Evolutionary conservation across 2,113 vertebrate species (phyloP).

Genomic region (Herpailurus yagouaroundi): DNA sequence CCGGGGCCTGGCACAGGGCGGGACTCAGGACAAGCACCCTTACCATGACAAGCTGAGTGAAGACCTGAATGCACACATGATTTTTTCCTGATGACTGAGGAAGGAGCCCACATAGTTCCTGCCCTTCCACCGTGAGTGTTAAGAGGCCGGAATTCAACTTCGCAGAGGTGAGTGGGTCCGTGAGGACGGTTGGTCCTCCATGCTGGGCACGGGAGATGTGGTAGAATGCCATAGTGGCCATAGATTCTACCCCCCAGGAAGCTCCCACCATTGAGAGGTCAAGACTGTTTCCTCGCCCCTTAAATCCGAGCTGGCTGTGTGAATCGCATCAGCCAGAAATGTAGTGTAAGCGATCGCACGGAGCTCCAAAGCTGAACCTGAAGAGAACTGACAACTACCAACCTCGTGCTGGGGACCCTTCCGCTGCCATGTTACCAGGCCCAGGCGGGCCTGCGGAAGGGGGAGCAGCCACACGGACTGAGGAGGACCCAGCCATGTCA

Average conservation of each 20-base stretch:
- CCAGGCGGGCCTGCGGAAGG: not conserved
- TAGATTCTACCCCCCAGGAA: not conserved
- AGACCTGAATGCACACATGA: not conserved
- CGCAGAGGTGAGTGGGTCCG: not conserved
- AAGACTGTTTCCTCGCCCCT: not conserved
- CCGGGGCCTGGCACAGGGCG: not conserved
- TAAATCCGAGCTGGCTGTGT: not conserved
- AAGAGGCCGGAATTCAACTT: not conserved
- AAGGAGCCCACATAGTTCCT: not conserved
- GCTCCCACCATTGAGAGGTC: not conserved
- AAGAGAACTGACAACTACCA: not conserved
- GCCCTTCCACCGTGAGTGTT: not conserved
- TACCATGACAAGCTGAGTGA: not conserved
- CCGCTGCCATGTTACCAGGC: not conserved
- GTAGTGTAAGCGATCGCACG: not conserved
- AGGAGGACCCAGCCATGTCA: no score
- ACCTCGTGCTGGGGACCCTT: not conserved
- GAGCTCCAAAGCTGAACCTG: not conserved
- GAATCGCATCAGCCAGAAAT: not conserved
- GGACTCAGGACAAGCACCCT: not conserved
- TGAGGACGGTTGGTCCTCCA: not conserved
- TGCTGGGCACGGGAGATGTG: no score
- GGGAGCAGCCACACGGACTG: not conserved
- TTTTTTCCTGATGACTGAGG: not conserved
- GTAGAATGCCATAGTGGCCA: not conserved